Percentiles rank a stretch among this genome's conserved stretches.
Conservation (phyloP, 1,140 invertebrate genomes). For the Myzus persicae region DNA sequence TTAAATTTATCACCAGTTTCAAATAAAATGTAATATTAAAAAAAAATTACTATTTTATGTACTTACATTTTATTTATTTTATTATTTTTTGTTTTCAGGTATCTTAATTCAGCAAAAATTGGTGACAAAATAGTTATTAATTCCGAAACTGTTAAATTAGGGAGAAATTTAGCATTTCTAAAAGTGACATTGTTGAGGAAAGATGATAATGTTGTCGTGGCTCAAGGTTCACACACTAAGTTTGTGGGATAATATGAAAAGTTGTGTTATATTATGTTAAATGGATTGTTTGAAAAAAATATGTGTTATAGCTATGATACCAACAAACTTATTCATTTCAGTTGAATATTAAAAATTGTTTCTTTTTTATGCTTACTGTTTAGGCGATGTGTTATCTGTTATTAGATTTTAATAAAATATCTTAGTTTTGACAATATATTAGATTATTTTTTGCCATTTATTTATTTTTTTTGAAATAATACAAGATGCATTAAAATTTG, state of each 20-base stretch:
- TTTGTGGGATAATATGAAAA: slow-evolving; percentile 66
- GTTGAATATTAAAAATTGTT: background rate
- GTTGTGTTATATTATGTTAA: background rate
- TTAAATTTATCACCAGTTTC: background rate
- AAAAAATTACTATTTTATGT: background rate
- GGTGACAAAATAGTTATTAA: slow-evolving; percentile 84
- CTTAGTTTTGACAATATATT: background rate
- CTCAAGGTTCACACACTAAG: slow-evolving; percentile 82
- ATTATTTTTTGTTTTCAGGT: slow-evolving; percentile 67
- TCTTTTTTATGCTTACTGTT: background rate
- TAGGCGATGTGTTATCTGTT: background rate
- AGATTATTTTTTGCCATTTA: background rate
- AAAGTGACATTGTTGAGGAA: slow-evolving; percentile 80
- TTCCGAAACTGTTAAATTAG: slow-evolving; percentile 78
- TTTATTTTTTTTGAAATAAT: background rate
- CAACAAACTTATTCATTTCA: background rate
- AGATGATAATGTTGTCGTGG: slow-evolving; percentile 74
- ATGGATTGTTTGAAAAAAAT: background rate
- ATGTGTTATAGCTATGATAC: background rate
- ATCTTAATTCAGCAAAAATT: slow-evolving; percentile 75
- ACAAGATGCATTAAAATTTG: background rate
- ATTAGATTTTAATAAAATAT: background rate
- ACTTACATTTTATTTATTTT: background rate
- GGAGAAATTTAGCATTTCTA: slow-evolving; percentile 82
- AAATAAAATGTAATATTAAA: background rate